A percentile compares a stretch with the other conserved stretches of the same genome.
phyloP scores from a whole-genome alignment of 2,888 invertebrate genomes.

The Stramonita haemastoma region DNA sequence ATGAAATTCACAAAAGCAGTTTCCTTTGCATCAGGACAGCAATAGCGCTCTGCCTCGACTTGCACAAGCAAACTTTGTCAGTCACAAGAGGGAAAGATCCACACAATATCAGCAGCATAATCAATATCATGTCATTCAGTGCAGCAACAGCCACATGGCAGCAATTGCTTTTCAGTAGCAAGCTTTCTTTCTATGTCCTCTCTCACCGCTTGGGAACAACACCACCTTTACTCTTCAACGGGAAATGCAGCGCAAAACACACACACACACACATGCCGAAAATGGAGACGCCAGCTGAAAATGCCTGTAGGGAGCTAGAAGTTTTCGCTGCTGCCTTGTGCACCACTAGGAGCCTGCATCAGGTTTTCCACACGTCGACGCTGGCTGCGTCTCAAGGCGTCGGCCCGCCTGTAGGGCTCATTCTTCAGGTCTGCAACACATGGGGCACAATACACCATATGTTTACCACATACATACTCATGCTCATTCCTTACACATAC shows the following conservation, averaged over 20 bases:
- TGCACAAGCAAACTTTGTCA: neutral
- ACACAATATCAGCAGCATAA: neutral
- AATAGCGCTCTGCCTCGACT: neutral
- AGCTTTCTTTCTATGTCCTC: too few relatives aligned
- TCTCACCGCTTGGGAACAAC: too few relatives aligned
- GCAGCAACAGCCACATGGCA: neutral
- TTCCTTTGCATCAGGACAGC: neutral
- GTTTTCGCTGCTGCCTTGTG: slow-evolving; percentile 22
- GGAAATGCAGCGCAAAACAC: neutral
- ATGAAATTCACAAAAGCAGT: neutral
- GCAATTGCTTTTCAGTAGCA: neutral
- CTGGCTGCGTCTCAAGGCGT: slow-evolving; percentile 95
- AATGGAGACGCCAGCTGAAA: neutral
- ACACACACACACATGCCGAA: neutral
- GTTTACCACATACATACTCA: neutral
- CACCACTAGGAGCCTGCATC: slow-evolving; percentile 50
- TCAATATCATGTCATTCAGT: neutral
- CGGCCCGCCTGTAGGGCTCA: slow-evolving; percentile 96
- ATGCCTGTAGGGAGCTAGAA: neutral
- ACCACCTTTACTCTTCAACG: neutral
- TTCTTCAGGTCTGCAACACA: slow-evolving; percentile 85
- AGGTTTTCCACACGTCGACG: slow-evolving; percentile 80
- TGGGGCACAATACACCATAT: neutral
- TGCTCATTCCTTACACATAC: neutral
- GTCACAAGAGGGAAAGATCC: neutral